These are phyloP conservation scores for Serilophus lunatus DNA, from an alignment of 2,113 vertebrate genomes.

Conservation along the genomic window DNA sequence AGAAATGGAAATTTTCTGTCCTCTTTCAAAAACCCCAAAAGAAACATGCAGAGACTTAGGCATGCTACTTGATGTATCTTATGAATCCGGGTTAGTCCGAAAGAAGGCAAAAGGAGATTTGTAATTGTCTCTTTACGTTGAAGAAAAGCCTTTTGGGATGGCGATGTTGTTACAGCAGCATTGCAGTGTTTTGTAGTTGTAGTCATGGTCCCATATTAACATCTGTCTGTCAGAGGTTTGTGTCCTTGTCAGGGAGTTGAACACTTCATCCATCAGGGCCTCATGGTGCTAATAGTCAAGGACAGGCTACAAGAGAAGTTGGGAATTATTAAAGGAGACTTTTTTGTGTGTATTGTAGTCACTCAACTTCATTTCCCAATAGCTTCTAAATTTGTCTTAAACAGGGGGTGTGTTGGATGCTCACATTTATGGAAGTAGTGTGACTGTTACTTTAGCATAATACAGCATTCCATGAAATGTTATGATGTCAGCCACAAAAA, in stretches of 20 bases:
- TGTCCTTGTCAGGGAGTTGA: background rate
- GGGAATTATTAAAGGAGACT: background rate
- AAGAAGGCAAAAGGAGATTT: background rate
- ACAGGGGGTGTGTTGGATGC: background rate
- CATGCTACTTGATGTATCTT: background rate
- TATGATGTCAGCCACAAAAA: background rate
- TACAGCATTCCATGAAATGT: background rate
- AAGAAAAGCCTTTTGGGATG: background rate
- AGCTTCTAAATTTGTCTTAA: background rate
- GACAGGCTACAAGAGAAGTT: background rate
- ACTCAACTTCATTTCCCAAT: background rate
- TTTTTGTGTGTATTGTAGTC: background rate
- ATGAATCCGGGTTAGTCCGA: background rate
- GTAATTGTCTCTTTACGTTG: background rate
- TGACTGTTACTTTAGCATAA: background rate
- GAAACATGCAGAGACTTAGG: background rate
- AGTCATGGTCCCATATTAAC: background rate
- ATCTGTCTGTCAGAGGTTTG: background rate
- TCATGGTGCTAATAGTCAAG: fast-evolving
- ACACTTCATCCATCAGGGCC: background rate
- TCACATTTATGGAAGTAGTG: background rate
- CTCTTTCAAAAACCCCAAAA: background rate
- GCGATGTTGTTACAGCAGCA: background rate
- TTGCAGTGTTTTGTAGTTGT: background rate
- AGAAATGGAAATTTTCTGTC: background rate